Percentiles rank a stretch among this genome's conserved stretches.
These are phyloP conservation scores for Ancistrus triradiatus DNA, from an alignment of 2,113 vertebrate genomes.

Conservation along the genomic window DNA sequence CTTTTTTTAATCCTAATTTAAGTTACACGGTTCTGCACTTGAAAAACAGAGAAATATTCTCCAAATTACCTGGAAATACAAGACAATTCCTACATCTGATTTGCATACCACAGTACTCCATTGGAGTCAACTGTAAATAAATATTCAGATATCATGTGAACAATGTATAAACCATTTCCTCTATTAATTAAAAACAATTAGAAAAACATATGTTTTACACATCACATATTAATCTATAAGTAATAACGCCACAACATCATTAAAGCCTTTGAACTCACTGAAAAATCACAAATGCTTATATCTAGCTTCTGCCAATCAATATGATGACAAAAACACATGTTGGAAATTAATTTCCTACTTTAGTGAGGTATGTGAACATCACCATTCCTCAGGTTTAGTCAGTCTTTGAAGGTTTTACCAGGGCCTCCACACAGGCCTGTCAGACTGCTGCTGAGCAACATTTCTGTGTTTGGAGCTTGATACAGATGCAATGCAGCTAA, in stretches of 20 bases:
- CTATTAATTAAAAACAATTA: slow-evolving; percentile 36
- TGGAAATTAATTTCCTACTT: slow-evolving; percentile 66
- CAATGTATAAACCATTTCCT: slow-evolving; percentile 44
- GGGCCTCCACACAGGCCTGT: slow-evolving; percentile 77
- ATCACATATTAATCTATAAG: slow-evolving; percentile 48
- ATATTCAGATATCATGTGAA: slow-evolving; percentile 48
- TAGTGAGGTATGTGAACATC: slow-evolving; percentile 48
- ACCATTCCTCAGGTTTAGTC: slow-evolving; percentile 40
- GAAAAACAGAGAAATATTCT: slow-evolving; percentile 66
- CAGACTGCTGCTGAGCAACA: slow-evolving; percentile 54
- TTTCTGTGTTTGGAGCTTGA: slow-evolving; percentile 41
- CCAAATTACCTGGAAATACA: slow-evolving; percentile 55
- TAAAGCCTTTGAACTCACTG: slow-evolving; percentile 38
- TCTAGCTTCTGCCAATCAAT: slow-evolving; percentile 64
- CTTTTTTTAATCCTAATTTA: slow-evolving; percentile 28
- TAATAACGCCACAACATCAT: slow-evolving; percentile 26
- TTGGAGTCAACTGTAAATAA: slow-evolving; percentile 61
- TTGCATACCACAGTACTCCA: slow-evolving; percentile 61
- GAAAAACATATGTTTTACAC: slow-evolving; percentile 41
- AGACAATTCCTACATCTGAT: slow-evolving; percentile 34
- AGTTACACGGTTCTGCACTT: slow-evolving; percentile 23
- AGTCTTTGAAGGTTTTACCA: slow-evolving; percentile 69
- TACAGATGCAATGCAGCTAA: not conserved
- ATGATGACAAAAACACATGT: slow-evolving; percentile 58
- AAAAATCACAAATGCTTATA: slow-evolving; percentile 21